Conservation (phyloP, 2,113 vertebrate genomes). For the Protobothrops mucrosquamatus region DNA sequence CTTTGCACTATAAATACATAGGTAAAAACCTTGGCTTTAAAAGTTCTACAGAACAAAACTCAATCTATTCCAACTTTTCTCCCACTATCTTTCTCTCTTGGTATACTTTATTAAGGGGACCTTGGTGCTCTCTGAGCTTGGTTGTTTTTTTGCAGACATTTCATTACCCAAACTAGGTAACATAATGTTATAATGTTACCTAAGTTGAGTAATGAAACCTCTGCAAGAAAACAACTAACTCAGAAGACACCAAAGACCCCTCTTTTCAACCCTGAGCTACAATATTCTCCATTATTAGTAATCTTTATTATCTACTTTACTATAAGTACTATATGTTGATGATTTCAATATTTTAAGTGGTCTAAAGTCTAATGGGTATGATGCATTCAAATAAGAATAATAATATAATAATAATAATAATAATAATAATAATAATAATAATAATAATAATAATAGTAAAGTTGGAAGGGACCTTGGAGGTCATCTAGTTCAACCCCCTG, state of each 20-base stretch:
- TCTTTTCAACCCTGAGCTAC: neutral
- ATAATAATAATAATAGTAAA: too few species aligned
- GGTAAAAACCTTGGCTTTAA: neutral
- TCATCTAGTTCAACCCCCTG: too few species aligned
- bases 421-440: too few species aligned
- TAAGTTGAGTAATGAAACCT: neutral
- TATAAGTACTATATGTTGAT: neutral
- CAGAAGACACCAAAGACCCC: neutral
- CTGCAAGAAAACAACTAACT: neutral
- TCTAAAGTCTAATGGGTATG: neutral
- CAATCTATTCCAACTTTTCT: neutral
- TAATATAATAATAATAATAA: too few species aligned
- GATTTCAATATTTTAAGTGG: neutral
- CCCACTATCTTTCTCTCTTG: neutral
- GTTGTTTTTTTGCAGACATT: neutral
- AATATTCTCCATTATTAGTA: neutral
- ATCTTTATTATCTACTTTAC: neutral
- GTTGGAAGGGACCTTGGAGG: too few species aligned
- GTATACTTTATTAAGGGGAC: neutral
- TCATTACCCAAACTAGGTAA: neutral
- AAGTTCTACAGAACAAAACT: neutral
- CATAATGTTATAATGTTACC: neutral
- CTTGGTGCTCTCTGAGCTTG: neutral
- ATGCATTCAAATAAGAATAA: neutral
- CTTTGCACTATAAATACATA: neutral